Evolutionary conservation across 2,113 vertebrate species (phyloP), one percentile per base, ranked within the genome.

Genomic region (Numida meleagris): DNA sequence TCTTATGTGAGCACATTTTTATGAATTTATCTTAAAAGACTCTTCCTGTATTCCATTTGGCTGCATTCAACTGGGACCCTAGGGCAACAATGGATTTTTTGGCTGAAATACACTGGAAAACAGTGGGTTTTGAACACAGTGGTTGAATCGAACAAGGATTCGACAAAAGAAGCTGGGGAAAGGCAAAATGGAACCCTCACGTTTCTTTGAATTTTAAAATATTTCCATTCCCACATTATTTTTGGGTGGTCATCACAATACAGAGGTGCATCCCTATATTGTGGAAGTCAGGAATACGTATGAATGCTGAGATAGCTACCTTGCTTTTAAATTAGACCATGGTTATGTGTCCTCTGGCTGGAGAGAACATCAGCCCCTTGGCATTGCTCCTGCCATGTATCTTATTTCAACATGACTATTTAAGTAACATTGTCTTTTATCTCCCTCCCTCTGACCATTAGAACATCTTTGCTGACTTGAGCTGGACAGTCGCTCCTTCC

Each of bases 31-130:
- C 80, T 78, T 66, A 76, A 86, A 90, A 93, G 36, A 21, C 65
- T 53, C 45, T 88, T 88, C 53, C 80, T 93, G 79, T 45, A 61
- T 82, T 91, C 72, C n/a, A 29, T 78, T 89, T 95, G 67, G 73
- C 72, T 42, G 46, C 31, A 11, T 91, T 86, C 10, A 1, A 3
- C 46, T 72, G 68, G 21, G 18, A 83, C 61, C 72, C 88, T 88
- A 74, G 86, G 75, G 91, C 88, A 90, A 59, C 53, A 33, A 33
- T 2, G 40, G 79, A 78, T 18, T 78, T 89, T 67, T 90, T 89
- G 93, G 61, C 93, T 86, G 61, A 72, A 83, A 68, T 85, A 71
- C 63, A 86, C 79, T 65, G 65, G 90, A 88, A 94, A 92, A 96
- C n/a, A 84, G 76, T 45, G 88, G 61, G 8, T 90, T 95, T 90